Evolutionary conservation across 2,113 vertebrate genomes (phyloP).

Genomic region (Pachypanchax playfairii): DNA sequence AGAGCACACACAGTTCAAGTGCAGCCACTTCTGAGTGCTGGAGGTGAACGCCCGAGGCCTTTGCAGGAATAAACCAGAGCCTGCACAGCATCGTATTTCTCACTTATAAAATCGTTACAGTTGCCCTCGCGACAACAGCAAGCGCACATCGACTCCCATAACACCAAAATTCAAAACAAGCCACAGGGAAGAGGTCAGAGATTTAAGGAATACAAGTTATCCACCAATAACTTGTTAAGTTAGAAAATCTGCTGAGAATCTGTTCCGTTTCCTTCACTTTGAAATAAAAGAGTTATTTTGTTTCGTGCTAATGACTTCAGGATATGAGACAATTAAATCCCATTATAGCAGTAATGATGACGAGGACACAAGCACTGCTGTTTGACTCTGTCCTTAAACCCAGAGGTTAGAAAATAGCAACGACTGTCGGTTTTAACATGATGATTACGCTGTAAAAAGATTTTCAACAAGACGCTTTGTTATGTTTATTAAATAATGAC

Average conservation of each 20-base stretch:
- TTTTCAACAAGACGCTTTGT: too few species aligned
- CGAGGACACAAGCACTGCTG: not conserved
- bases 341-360: not conserved
- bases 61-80: constrained; percentile 11
- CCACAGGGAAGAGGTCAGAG: constrained; percentile 12
- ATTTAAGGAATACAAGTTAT: constrained; percentile 11
- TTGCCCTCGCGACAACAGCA: not conserved
- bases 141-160: constrained; percentile 4
- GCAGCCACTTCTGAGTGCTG: constrained; percentile 30
- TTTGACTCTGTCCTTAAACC: not conserved
- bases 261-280: not conserved
- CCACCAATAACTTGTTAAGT: not conserved
- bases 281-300: not conserved
- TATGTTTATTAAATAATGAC: too few species aligned
- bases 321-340: not conserved
- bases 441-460: too few species aligned
- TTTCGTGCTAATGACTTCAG: not conserved
- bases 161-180: not conserved
- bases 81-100: constrained; percentile 16
- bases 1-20: constrained; percentile 31
- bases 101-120: constrained; percentile 29
- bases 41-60: constrained; percentile 37
- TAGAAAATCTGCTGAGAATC: not conserved
- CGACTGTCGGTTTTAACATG: not conserved
- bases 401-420: not conserved